A percentile compares a stretch with the other conserved stretches of the same genome.
Conservation (phyloP, 1,140 invertebrate species). For the Lasioglossum albipes region DNA sequence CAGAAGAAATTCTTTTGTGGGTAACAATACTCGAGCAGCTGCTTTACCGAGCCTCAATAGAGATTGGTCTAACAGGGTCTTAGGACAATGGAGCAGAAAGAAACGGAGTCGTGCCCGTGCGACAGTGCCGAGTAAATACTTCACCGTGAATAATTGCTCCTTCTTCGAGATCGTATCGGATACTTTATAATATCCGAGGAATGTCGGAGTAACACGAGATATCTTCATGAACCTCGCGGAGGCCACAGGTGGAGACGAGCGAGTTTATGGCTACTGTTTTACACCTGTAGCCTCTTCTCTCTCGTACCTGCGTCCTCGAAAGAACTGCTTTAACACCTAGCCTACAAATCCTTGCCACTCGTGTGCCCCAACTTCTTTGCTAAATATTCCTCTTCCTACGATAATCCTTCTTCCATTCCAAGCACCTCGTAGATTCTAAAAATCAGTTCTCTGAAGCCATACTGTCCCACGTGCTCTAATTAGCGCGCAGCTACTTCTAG, state of each 20-base stretch:
- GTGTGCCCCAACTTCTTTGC: too few species aligned
- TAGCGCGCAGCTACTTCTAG: too few species aligned
- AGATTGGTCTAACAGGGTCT: background rate
- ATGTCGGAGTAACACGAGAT: background rate
- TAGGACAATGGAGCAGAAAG: slow-evolving; percentile 23
- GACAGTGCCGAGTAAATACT: slow-evolving; percentile 14
- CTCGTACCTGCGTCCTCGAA: too few species aligned
- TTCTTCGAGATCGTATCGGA: background rate
- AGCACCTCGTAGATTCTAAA: too few species aligned
- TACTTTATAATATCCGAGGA: background rate
- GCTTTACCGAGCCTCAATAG: slow-evolving; percentile 4
- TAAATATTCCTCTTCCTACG: too few species aligned
- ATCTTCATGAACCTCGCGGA: background rate
- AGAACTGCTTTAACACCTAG: background rate
- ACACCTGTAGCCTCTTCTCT: background rate
- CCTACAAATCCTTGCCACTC: background rate
- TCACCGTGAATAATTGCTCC: background rate
- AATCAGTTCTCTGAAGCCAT: too few species aligned
- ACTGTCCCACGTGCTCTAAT: too few species aligned
- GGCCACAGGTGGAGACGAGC: background rate
- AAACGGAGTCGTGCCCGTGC: slow-evolving; percentile 1
- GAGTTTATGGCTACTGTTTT: background rate
- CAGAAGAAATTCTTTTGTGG: too few species aligned
- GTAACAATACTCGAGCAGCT: background rate
- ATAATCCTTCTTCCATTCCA: too few species aligned